phyloP scores from a whole-genome alignment of 35 echinoderm and acorn worm genomes.

The Patiria miniata region DNA sequence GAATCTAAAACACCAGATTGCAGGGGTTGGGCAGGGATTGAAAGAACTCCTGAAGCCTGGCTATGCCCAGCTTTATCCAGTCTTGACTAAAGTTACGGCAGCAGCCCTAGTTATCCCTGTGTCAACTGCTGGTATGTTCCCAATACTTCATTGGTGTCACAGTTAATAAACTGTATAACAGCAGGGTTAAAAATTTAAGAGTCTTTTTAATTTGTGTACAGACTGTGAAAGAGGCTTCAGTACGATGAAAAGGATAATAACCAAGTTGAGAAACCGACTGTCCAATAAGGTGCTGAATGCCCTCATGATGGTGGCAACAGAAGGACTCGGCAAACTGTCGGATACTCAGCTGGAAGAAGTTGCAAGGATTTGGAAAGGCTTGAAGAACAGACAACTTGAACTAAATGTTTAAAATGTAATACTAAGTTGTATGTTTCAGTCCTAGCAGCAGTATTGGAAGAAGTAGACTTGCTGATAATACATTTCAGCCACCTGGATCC shows the following conservation, averaged over 20 bases:
- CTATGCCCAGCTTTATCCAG: not conserved
- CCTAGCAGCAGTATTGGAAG: too few relatives aligned
- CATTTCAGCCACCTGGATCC: too few relatives aligned
- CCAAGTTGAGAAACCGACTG: conserved; percentile 12
- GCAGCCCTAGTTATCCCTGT: not conserved
- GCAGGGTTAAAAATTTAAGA: not conserved
- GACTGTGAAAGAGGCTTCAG: conserved; percentile 21
- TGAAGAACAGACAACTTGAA: not conserved
- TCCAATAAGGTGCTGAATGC: conserved; percentile 7
- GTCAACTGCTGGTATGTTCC: not conserved
- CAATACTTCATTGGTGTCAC: not conserved
- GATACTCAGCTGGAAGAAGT: conserved; percentile 5
- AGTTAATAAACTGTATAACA: not conserved
- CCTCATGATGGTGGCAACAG: conserved; percentile 14
- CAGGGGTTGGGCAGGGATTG: not conserved
- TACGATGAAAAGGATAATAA: conserved; percentile 23
- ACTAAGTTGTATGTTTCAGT: too few relatives aligned
- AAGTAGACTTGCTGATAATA: too few relatives aligned
- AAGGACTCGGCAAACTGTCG: not conserved
- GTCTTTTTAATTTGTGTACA: not conserved
- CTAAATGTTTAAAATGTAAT: not conserved
- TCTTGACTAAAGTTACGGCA: not conserved
- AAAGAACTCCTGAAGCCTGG: not conserved
- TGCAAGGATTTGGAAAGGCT: not conserved
- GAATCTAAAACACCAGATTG: conserved; percentile 2